Evolutionary conservation across 2,888 invertebrate genomes (phyloP), one percentile per base, ranked within the genome.

Genomic region (Gymnosoma rotundatum): DNA sequence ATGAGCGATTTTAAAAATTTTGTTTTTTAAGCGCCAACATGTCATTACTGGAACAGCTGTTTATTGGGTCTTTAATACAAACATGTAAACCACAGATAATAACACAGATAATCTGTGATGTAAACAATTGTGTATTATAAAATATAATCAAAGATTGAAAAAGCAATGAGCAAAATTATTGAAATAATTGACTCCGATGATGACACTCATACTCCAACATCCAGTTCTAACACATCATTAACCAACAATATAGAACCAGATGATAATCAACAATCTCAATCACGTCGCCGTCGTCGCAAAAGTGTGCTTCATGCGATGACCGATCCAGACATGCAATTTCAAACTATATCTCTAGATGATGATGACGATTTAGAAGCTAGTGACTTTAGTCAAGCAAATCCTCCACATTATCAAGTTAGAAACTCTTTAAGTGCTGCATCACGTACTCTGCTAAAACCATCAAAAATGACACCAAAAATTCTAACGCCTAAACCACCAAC

Each of bases 101-200:
- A n/a, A n/a, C n/a, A n/a, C n/a, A n/a, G n/a, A n/a, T n/a, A n/a
- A n/a, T n/a, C n/a, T n/a, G n/a, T n/a, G n/a, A 32, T 12, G 12
- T 42, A 42, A 42, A 42, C 42, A 42, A 42, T 12, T 42, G 42
- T 42, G 42, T 12, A 12, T 42, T 42, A 1, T 12, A 42, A 12
- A 42, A 42, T 32, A 32, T 5, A 32, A 32, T 32, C 32, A 5
- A 32, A 0, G 32, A 32, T 32, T 32, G 8, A 2, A 32, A 2
- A 32, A 42, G 7, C 10, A 42, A 87, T 87, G 87, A 70, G 72
- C 4, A 83, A 74, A 83, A 54, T 88, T 25, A 88, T 88, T 58
- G 88, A 88, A 84, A 87, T 88, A 64, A 69, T 86, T 14, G 88
- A 88, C 74, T 88, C 88, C 0, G 88, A 88, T 54, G 88, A 88